Evolutionary conservation across 2,113 vertebrate genomes (phyloP).

Genomic region (Dolichotis patagonum): DNA sequence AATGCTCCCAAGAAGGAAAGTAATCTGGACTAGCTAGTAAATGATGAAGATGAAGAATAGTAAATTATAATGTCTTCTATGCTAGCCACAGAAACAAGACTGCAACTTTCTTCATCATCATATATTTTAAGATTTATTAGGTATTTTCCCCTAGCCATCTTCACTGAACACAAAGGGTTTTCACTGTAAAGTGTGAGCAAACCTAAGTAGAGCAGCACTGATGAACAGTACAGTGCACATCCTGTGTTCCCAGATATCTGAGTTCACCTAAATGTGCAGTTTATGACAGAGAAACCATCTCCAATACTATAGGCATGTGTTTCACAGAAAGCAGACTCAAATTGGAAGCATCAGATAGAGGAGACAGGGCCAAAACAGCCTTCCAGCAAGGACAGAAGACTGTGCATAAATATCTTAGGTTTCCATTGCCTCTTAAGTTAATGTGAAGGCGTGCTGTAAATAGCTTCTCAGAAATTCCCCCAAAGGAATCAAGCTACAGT

Average conservation of each 20-base stretch:
- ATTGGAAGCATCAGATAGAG: background rate
- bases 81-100: background rate
- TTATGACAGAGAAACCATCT: background rate
- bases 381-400: background rate
- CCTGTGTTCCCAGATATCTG: background rate
- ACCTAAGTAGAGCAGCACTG: background rate
- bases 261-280: background rate
- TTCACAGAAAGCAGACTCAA: background rate
- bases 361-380: background rate
- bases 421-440: background rate
- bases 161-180: background rate
- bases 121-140: background rate
- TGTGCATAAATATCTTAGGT: background rate
- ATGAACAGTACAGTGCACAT: fast-evolving
- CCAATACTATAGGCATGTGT: background rate
- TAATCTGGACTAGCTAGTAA: background rate
- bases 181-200: no score
- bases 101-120: background rate
- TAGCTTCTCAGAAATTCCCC: background rate
- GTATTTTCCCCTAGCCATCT: background rate
- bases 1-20: background rate
- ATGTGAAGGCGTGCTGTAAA: background rate
- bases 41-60: background rate
- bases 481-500: background rate
- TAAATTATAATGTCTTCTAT: background rate